Conservation (phyloP, 2,113 vertebrate genomes). For the Maccullochella peelii region DNA sequence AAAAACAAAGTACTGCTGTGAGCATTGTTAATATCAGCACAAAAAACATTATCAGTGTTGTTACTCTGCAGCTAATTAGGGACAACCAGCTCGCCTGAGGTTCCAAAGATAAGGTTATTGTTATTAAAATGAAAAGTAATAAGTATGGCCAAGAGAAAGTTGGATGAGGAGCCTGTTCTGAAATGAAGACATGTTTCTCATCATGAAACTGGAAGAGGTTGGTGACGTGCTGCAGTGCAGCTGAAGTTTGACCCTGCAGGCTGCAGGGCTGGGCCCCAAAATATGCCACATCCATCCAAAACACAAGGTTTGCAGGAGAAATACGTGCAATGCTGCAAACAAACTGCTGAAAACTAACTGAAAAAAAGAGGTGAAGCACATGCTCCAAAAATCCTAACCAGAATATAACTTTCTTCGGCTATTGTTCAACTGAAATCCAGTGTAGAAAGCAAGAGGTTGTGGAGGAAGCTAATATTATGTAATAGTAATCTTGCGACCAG, state of each 20-base stretch:
- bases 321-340: neutral
- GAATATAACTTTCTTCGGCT: neutral
- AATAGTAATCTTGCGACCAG: neutral
- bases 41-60: slow-evolving; percentile 18
- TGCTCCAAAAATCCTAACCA: neutral
- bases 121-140: neutral
- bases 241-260: neutral
- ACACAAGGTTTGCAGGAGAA: neutral
- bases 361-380: neutral
- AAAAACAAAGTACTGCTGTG: slow-evolving; percentile 3
- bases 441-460: neutral
- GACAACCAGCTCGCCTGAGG: neutral
- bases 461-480: neutral
- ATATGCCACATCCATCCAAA: neutral
- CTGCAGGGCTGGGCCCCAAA: neutral
- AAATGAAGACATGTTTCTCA: neutral
- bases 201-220: neutral
- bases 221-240: slow-evolving; percentile 6
- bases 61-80: neutral
- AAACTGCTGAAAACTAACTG: neutral
- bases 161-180: neutral
- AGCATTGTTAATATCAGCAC: neutral
- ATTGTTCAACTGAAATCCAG: neutral
- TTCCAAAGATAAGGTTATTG: neutral
- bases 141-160: neutral